Base-by-base conservation (phyloP, 1,140 invertebrate genomes). In the Tigriopus japonicus region DNA sequence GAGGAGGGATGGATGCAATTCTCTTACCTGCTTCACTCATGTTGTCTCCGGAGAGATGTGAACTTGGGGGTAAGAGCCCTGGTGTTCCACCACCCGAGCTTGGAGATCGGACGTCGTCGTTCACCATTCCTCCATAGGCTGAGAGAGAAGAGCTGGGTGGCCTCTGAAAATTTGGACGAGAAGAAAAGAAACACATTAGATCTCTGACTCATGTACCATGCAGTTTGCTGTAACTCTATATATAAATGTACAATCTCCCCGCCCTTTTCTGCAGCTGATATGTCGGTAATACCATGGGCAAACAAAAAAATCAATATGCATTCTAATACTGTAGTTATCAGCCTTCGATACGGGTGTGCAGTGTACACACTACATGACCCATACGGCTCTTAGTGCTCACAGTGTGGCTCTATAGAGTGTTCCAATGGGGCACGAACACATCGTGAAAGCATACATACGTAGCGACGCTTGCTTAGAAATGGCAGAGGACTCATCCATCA, bases 61-160 rank as follows among this genome's bases (percentile, higher is more conserved):
- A 52, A 17, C 43, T 19, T 23, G 59, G 55, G n/a, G 55, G 41
- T 40, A 58, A 51, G 49, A 61, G 59, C n/a, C 59, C 43, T 23
- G 59, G 59, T 17, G 59, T 61, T 54, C 59, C 59, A n/a, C 59
- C 51, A 12, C 59, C 59, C 14, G 59, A 61, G 43, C 59, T 51
- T 23, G 59, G 59, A 21, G 49, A 56, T 23, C 59, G 59, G 59
- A 52, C 43, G 17, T 61, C 59, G 17, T 61, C 59, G 42, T 52
- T 60, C 19, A n/a, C 21, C 17, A 40, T 35, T 12, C 28, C 28
- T 35, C 45, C 59, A 35, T 61, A 61, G 24, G 17, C 51, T 12
- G 49, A 55, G 12, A 61, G 40, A 35, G 59, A 61, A n/a, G 59
- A 61, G 28, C 43, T 35, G 51, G 59, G 59, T 12, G 49, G 59